These are phyloP conservation scores for Tetramorium simillimum DNA, from an alignment of 1,140 invertebrate genomes.

Conservation along the genomic window DNA sequence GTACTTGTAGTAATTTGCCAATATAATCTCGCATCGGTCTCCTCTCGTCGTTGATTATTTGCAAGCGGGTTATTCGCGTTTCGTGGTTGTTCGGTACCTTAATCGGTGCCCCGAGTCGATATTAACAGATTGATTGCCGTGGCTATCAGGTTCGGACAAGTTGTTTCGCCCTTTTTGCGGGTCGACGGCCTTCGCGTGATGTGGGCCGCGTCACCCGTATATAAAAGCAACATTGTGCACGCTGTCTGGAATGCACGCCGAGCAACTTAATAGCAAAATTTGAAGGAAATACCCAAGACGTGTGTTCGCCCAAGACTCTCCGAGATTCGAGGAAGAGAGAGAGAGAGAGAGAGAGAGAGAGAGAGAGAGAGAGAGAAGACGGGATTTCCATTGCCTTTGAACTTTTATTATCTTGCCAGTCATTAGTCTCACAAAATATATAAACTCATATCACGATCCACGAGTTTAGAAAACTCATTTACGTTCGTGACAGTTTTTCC, in stretches of 20 bases:
- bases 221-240: conserved; percentile 54
- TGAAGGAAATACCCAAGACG: neutral
- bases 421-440: neutral
- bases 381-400: neutral
- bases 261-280: conserved; percentile 30
- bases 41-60: conserved; percentile 48
- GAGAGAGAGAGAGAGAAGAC: neutral
- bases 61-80: conserved; percentile 46
- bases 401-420: neutral
- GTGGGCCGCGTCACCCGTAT: conserved; percentile 55
- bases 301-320: neutral
- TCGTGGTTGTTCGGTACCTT: conserved; percentile 42
- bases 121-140: conserved; percentile 59
- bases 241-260: neutral
- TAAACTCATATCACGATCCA: neutral
- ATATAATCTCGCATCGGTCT: conserved; percentile 35
- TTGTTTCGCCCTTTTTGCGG: conserved; percentile 59
- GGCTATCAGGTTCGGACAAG: conserved; percentile 48
- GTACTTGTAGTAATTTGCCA: conserved; percentile 53
- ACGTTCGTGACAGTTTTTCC: neutral
- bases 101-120: conserved; percentile 52
- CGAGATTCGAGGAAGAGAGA: neutral
- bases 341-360: neutral
- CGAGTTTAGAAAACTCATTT: neutral
- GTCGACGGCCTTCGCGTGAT: conserved; percentile 58